Base-by-base conservation (phyloP, 2,888 invertebrate species). In the Eupithecia dodoneata region DNA sequence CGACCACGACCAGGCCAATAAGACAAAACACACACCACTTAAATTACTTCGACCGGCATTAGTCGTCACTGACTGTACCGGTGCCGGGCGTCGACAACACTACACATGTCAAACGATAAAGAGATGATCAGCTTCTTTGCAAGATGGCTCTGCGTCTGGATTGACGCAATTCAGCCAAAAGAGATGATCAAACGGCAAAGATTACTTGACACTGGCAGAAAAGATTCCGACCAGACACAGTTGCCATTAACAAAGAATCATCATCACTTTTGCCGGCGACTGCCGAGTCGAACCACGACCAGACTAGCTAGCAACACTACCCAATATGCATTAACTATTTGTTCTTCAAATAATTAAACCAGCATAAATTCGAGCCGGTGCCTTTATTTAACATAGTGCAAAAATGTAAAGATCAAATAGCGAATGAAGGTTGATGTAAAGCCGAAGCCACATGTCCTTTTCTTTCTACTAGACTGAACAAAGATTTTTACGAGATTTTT, bases 1-100 rank as follows among this genome's bases (percentile, higher is more conserved):
- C n/a, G n/a, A 49, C 69, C 74, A 72, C 66, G 72, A 76, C 83
- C 70, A 86, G 44, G 49, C 74, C 42, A 75, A 71, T 65, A 63
- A n/a, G 59, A 65, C 63, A 52, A 52, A 4, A 49, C 49, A 30
- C 30, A 30, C 30, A 30, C 30, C 30, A 30, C 30, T 30, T 30
- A 30, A 30, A 0, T 30, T 30, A 30, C 30, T 30, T 30, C 30
- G 30, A 30, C 30, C 30, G 30, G 30, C 30, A 30, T 0, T 30
- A 30, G 30, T 1, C 30, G 30, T 30, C 30, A 30, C 30, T 30
- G 30, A 30, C 30, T 30, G 30, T 30, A 30, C 30, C 30, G 30
- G 30, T 30, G 30, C 30, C 30, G 30, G 30, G 30, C 30, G 30
- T 30, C 30, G 30, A 30, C 30, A 30, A 30, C 30, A 30, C 30